Evolutionary conservation across 2,888 invertebrate species (phyloP), one percentile per base, ranked within the genome.

Genomic region (Eristalis tenax): DNA sequence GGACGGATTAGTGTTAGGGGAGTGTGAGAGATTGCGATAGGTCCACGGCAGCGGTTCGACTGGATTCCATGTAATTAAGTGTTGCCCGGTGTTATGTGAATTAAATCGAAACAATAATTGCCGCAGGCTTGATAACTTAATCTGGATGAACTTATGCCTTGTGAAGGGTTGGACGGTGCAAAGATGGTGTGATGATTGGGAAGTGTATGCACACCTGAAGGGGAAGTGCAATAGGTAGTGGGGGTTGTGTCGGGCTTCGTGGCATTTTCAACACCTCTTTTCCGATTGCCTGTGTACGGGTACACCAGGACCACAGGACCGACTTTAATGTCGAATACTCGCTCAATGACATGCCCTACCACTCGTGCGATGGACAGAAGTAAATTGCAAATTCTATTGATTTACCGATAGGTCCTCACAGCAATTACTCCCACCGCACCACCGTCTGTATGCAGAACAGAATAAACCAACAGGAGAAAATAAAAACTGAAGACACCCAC

Each of bases 31-130:
- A 32, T 32, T 63, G 35, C 69, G 64, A 28, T 73, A 69, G 50
- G 28, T 68, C 61, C 64, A 43, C 40, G 4, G n/a, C 4, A 76
- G 32, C 15, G 56, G 23, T 57, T 71, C 13, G 43, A 50, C 8
- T 10, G 38, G 28, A 78, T 61, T 59, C 50, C 35, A 13, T 57
- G 43, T 84, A 68, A 80, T 80, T 80, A 80, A 84, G 66, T 64
- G 71, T 57, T 80, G 71, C 68, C 56, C 57, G 23, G 66, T 73
- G 65, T 65, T 77, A 77, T 70, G 61, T 68, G 76, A 68, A 71
- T 76, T 66, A 66, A 75, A 79, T 38, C 50, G 66, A 64, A 71
- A 66, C 70, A 66, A 75, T 56, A 43, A 78, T 73, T 64, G 23
- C 50, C 0, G 15, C 5, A n/a, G 23, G 61, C 43, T 18, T 43